Conservation (phyloP, 53 echinoderm and acorn worm genomes). For the Stichopus horrens region DNA sequence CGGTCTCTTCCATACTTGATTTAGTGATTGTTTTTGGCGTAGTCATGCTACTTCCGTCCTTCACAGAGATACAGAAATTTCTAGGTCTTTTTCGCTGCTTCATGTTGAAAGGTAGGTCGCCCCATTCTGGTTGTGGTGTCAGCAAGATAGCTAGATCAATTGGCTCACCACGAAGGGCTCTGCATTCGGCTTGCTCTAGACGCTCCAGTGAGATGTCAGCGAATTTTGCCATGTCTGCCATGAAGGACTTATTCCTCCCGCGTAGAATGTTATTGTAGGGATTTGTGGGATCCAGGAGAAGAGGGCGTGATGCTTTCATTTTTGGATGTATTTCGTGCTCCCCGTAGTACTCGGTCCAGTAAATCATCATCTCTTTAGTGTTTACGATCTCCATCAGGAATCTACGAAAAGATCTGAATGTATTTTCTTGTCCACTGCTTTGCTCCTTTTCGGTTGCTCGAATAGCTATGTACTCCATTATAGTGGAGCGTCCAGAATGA, state of each 20-base stretch:
- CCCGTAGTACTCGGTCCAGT: slow-evolving; percentile 20
- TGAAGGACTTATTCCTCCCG: not conserved
- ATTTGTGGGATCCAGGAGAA: slow-evolving; percentile 38
- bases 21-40: slow-evolving; percentile 23
- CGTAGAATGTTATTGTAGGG: slow-evolving; percentile 45
- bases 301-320: slow-evolving; percentile 9
- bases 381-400: not conserved
- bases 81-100: not conserved
- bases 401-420: slow-evolving; percentile 11
- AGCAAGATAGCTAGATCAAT: not conserved
- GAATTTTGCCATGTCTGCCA: not conserved
- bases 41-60: not conserved
- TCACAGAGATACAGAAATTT: not conserved
- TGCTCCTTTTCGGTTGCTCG: slow-evolving; percentile 33
- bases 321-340: not conserved
- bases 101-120: not conserved
- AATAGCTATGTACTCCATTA: slow-evolving; percentile 44
- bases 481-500: slow-evolving; percentile 12
- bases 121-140: slow-evolving; percentile 15
- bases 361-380: slow-evolving; percentile 15
- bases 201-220: slow-evolving; percentile 5
- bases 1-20: not conserved
- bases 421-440: slow-evolving; percentile 5
- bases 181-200: slow-evolving; percentile 3
- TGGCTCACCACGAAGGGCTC: not conserved